Percentiles rank a stretch among this genome's conserved stretches.
phyloP scores from a whole-genome alignment of 2,888 invertebrate species.

The Sericinus montela region DNA sequence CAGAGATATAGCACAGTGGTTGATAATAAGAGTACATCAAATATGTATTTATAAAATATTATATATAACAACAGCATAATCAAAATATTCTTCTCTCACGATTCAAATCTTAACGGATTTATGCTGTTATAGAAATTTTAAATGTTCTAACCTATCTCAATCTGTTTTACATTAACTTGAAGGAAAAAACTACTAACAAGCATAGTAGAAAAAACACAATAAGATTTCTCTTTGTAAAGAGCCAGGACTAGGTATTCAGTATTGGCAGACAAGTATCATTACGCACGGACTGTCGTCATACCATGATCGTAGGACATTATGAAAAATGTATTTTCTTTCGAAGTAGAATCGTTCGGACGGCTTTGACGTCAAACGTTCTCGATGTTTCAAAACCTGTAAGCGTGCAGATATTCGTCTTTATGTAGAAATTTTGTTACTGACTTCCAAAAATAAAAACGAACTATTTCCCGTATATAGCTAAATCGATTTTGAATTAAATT shows the following conservation, averaged over 20 bases:
- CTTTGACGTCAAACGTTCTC: conserved; percentile 47
- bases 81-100: too few relatives aligned
- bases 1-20: too few relatives aligned
- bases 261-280: conserved; percentile 29
- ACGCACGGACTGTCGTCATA: conserved; percentile 38
- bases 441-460: too few relatives aligned
- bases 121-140: too few relatives aligned
- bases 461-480: too few relatives aligned
- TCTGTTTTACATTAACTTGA: neutral
- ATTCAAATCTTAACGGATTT: too few relatives aligned
- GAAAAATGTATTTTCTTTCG: conserved; percentile 56
- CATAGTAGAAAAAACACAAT: neutral
- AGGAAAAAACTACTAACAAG: neutral
- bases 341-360: conserved; percentile 32
- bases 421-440: too few relatives aligned
- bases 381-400: conserved; percentile 28
- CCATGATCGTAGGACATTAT: conserved; percentile 36
- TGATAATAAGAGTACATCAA: too few relatives aligned
- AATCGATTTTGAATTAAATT: too few relatives aligned
- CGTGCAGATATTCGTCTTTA: neutral
- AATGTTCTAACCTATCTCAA: neutral
- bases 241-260: conserved; percentile 17
- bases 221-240: conserved; percentile 1
- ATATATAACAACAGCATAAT: too few relatives aligned
- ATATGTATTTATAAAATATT: too few relatives aligned